Evolutionary conservation across 2,888 invertebrate species (phyloP).

Genomic region (Drosophila suboccidentalis): DNA sequence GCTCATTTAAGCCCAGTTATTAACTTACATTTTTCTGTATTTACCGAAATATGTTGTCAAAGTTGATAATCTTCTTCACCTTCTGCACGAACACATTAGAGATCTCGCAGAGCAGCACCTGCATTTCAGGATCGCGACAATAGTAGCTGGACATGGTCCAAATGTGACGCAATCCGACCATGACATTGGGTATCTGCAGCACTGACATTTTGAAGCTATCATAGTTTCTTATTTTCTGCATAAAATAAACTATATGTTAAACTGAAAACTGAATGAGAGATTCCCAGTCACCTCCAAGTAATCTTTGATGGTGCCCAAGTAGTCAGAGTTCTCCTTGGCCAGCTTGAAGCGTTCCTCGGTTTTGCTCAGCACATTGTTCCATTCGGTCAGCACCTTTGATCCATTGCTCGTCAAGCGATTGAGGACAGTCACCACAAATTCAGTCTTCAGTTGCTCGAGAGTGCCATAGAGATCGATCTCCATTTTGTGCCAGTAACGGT

Average conservation of each 20-base stretch:
- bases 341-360: slow-evolving; percentile 76
- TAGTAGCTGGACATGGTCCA: slow-evolving; percentile 96
- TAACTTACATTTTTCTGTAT: slow-evolving; percentile 53
- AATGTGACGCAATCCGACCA: slow-evolving; percentile 94
- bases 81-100: slow-evolving; percentile 93
- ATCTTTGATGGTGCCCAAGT: slow-evolving; percentile 84
- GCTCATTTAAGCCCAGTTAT: not conserved
- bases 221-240: slow-evolving; percentile 89
- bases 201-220: slow-evolving; percentile 90
- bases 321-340: slow-evolving; percentile 85
- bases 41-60: slow-evolving; percentile 92
- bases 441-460: slow-evolving; percentile 93
- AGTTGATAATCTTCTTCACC: slow-evolving; percentile 89
- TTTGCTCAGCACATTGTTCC: slow-evolving; percentile 68
- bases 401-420: slow-evolving; percentile 58
- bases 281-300: slow-evolving; percentile 86
- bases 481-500: slow-evolving; percentile 93
- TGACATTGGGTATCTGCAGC: slow-evolving; percentile 91
- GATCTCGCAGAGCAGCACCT: slow-evolving; percentile 92
- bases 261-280: not conserved
- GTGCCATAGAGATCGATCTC: slow-evolving; percentile 92
- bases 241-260: not conserved
- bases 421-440: slow-evolving; percentile 84
- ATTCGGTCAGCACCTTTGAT: slow-evolving; percentile 68
- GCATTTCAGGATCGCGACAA: slow-evolving; percentile 94